phyloP scores from a whole-genome alignment of 2,888 invertebrate species.

The Tipula vernalis region DNA sequence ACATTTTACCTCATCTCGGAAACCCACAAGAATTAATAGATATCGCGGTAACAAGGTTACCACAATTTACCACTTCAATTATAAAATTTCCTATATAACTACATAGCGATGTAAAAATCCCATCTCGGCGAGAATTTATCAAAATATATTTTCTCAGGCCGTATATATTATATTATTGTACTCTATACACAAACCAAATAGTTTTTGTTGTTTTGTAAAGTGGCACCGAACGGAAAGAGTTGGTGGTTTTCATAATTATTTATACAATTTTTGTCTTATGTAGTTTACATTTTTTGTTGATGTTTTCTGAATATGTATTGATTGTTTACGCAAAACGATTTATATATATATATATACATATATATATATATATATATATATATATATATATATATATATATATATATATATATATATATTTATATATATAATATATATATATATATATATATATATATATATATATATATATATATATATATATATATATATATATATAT shows the following conservation, averaged over 20 bases:
- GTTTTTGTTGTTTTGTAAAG: background rate
- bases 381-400: too few species aligned
- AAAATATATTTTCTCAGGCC: background rate
- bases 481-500: background rate
- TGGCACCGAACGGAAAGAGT: background rate
- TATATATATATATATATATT: too few species aligned
- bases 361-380: background rate
- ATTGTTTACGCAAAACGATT: background rate
- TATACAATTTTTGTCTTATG: background rate
- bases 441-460: too few species aligned
- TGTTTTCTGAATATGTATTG: background rate
- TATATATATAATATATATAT: too few species aligned
- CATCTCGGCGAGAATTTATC: constrained; percentile 4
- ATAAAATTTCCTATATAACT: background rate
- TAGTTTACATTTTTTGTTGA: background rate
- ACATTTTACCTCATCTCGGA: background rate
- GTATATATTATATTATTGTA: background rate
- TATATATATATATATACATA: background rate
- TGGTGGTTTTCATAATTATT: background rate
- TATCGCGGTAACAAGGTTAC: background rate
- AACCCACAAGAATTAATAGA: background rate
- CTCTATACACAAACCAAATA: background rate
- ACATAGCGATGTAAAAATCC: background rate
- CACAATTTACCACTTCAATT: background rate
- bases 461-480: too few species aligned